phyloP scores from a whole-genome alignment of 35 echinoderm and acorn worm species.

The Patiria miniata region DNA sequence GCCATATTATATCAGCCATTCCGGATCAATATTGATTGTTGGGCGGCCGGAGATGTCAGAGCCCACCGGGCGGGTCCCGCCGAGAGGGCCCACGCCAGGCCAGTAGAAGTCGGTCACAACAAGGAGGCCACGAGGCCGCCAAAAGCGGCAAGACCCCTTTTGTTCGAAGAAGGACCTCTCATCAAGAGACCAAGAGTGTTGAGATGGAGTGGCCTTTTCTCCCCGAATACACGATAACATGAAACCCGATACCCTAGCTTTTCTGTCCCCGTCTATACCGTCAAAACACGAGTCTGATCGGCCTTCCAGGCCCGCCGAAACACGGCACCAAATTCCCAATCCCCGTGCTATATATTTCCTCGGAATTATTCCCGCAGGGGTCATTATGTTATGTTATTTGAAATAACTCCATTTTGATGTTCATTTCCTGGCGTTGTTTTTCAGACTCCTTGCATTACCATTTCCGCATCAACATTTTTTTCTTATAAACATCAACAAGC shows the following conservation, averaged over 20 bases:
- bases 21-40: too few relatives aligned
- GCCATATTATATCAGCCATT: too few relatives aligned
- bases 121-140: not conserved
- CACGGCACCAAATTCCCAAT: not conserved
- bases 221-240: not conserved
- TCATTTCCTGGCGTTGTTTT: not conserved
- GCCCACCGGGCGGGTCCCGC: not conserved
- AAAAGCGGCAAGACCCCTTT: not conserved
- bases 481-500: not conserved
- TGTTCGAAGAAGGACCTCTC: not conserved
- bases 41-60: too few relatives aligned
- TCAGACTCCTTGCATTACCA: not conserved
- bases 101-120: not conserved
- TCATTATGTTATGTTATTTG: not conserved
- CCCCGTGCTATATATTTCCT: not conserved
- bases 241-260: slow-evolving; percentile 9
- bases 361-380: not conserved
- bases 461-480: not conserved
- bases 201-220: not conserved
- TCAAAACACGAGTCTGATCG: not conserved
- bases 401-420: not conserved
- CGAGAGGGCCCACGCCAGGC: not conserved
- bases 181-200: not conserved
- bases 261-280: not conserved
- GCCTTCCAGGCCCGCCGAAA: not conserved